Percentiles rank a stretch among this genome's conserved stretches.
phyloP scores from a whole-genome alignment of 2,888 invertebrate species.

The Seladonia tumulorum region DNA sequence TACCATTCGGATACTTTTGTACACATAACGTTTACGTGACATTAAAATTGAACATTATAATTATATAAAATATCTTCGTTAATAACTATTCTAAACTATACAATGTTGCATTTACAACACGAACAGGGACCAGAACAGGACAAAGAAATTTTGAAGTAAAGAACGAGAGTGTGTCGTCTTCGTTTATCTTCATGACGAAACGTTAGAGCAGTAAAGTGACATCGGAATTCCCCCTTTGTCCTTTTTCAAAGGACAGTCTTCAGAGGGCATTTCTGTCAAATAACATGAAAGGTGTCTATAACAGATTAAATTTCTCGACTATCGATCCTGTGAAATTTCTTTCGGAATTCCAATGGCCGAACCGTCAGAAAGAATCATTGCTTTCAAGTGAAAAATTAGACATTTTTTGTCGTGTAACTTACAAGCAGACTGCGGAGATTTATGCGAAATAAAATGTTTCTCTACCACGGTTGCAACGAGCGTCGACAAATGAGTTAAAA shows the following conservation, averaged over 20 bases:
- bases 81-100: no score
- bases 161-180: background rate
- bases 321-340: background rate
- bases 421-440: background rate
- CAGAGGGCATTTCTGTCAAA: slow-evolving; percentile 24
- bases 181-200: background rate
- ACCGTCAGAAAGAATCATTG: background rate
- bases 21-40: no score
- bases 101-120: no score
- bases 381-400: background rate
- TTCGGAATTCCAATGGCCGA: background rate
- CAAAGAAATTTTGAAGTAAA: background rate
- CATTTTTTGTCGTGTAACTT: background rate
- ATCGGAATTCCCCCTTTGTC: background rate
- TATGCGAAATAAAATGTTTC: background rate
- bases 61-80: no score
- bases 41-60: no score
- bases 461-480: background rate
- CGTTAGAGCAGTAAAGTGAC: background rate
- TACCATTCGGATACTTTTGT: no score
- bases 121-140: background rate
- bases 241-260: slow-evolving; percentile 27
- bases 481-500: background rate
- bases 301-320: slow-evolving; percentile 14
- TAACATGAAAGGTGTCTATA: slow-evolving; percentile 33